Conservation (phyloP, 1,140 invertebrate species). For the Mizuhopecten yessoensis region DNA sequence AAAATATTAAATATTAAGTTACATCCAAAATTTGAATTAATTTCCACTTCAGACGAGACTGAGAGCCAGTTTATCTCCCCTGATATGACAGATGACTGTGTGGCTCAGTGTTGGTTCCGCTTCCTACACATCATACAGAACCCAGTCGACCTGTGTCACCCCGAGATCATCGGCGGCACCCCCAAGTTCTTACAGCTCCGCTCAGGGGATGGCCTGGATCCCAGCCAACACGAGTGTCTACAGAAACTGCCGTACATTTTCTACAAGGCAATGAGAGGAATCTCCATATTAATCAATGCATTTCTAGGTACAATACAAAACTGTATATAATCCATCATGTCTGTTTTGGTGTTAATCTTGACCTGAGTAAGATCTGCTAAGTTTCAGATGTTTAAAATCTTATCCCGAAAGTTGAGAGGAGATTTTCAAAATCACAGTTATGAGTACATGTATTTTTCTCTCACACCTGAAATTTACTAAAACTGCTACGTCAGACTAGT, state of each 20-base stretch:
- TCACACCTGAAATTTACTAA: too few relatives aligned
- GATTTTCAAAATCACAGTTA: too few relatives aligned
- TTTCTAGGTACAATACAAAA: conserved; percentile 91
- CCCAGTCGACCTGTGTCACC: conserved; percentile 95
- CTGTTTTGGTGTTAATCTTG: too few relatives aligned
- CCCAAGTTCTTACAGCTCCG: conserved; percentile 89
- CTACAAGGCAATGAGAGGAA: conserved; percentile 95
- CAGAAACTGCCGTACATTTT: conserved; percentile 93
- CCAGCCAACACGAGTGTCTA: conserved; percentile 96
- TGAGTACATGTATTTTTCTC: too few relatives aligned
- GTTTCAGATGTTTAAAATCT: too few relatives aligned
- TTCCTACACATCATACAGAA: conserved; percentile 96
- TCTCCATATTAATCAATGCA: conserved; percentile 96
- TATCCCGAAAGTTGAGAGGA: too few relatives aligned
- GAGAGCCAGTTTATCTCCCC: conserved; percentile 91
- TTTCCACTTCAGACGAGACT: conserved; percentile 88
- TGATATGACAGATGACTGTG: conserved; percentile 93
- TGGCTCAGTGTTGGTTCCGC: conserved; percentile 97
- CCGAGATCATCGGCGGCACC: conserved; percentile 93
- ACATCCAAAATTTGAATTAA: too few relatives aligned
- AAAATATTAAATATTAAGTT: too few relatives aligned
- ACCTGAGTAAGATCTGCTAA: too few relatives aligned
- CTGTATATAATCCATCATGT: neutral
- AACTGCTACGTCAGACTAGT: too few relatives aligned
- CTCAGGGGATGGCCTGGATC: conserved; percentile 87